These are phyloP conservation scores for Drosophila ustulata DNA, from an alignment of 2,888 invertebrate genomes.

Conservation along the genomic window DNA sequence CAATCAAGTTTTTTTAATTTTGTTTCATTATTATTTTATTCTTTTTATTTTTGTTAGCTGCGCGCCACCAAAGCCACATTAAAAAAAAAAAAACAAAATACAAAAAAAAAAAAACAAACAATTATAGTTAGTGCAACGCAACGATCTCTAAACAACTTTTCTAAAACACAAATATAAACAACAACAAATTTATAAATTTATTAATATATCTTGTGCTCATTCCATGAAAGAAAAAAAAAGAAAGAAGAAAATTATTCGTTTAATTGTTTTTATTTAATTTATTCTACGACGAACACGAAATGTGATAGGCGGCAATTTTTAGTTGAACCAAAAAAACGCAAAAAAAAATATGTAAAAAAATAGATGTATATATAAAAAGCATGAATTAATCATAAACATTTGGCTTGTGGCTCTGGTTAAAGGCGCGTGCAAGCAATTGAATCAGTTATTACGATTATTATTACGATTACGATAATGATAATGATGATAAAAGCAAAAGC, in stretches of 20 bases:
- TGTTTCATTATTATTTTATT: slow-evolving; percentile 19
- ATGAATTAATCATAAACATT: slow-evolving; percentile 49
- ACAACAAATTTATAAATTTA: slow-evolving; percentile 53
- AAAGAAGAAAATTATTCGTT: slow-evolving; percentile 44
- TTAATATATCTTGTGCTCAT: slow-evolving; percentile 79
- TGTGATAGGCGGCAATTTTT: slow-evolving; percentile 74
- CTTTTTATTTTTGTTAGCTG: slow-evolving; percentile 22
- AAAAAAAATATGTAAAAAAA: slow-evolving; percentile 32
- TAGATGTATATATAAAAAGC: background rate
- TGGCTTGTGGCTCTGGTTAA: slow-evolving; percentile 62
- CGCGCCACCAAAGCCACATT: slow-evolving; percentile 62
- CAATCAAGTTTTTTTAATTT: slow-evolving; percentile 36
- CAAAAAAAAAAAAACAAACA: slow-evolving; percentile 41
- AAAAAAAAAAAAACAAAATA: slow-evolving; percentile 24
- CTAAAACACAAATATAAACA: slow-evolving; percentile 54
- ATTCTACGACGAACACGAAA: slow-evolving; percentile 69
- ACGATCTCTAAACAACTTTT: slow-evolving; percentile 74
- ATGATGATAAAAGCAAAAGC: slow-evolving; percentile 32
- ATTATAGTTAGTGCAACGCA: slow-evolving; percentile 77
- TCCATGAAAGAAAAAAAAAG: slow-evolving; percentile 64
- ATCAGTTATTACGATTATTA: slow-evolving; percentile 46
- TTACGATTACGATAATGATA: slow-evolving; percentile 25
- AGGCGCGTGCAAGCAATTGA: slow-evolving; percentile 53
- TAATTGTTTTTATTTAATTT: slow-evolving; percentile 59
- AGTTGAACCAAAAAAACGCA: slow-evolving; percentile 66